Evolutionary conservation across 2,797 vertebrate genomes (phyloP), one percentile per base, ranked within the genome.

Genomic region (Manis javanica): DNA sequence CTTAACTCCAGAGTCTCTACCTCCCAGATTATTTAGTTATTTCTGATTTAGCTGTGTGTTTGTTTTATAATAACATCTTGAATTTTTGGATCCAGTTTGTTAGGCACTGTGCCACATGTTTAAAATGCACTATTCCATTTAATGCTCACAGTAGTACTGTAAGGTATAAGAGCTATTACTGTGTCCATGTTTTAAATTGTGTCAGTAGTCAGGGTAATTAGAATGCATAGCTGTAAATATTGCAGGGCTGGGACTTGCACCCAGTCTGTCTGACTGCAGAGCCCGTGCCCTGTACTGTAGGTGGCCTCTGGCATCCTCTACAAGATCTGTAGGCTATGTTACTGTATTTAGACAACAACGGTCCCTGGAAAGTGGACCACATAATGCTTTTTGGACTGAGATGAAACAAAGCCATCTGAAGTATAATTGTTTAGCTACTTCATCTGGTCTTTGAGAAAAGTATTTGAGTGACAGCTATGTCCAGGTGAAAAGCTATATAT

Each of bases 151-250:
- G 21, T 57, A 53, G 12, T 72, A 26, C 23, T 89, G 11, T 87
- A 71, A 94, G 49, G 34, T 95, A n/a, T 95, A 75, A 74, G 59
- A 83, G 90, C 74, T 87, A 15, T 87, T 87, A 55, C 81, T 87
- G 1, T 82, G 23, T 82, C 88, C n/a, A 8, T 77, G 82, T 92
- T 88, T 34, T 81, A 85, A 96, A 85, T 21, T 74, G 24, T 77
- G 19, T 93, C 75, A 89, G 29, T 16, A 75, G 83, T 61, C 53
- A 79, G 61, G 18, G 77, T 85, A 26, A 77, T 82, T 90, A 72
- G 77, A 82, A 71, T 42, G 9, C 3, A 6, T 68, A 75, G 34
- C 68, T 85, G 51, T 82, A 72, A 91, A 24, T 55, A 64, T 13
- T 26, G 21, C 84, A 68, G 55, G 18, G 39, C 81, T 63, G 69